phyloP scores from a whole-genome alignment of 2,797 vertebrate genomes.

The Silurus lanzhouensis region DNA sequence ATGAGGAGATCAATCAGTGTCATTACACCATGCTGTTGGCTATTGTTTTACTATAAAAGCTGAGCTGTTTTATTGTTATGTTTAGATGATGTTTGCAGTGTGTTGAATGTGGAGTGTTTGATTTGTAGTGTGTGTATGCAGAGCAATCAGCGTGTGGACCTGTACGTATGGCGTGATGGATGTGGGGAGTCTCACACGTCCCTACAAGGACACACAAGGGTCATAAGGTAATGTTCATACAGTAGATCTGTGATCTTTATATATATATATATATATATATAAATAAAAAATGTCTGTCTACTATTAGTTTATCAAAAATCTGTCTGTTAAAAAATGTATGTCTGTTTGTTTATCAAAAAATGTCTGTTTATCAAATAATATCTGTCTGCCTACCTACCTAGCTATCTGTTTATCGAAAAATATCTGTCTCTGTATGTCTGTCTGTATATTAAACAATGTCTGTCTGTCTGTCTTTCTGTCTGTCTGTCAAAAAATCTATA shows the following conservation, averaged over 20 bases:
- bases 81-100: background rate
- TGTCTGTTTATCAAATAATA: too few species aligned
- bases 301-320: too few species aligned
- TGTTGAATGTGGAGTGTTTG: background rate
- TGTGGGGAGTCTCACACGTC: slow-evolving; percentile 87
- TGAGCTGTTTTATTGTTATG: background rate
- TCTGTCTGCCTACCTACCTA: too few species aligned
- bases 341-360: too few species aligned
- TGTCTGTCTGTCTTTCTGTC: too few species aligned
- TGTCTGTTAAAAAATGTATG: too few species aligned
- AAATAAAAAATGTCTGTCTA: too few species aligned
- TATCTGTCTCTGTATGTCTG: too few species aligned
- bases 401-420: too few species aligned
- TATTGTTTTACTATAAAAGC: background rate
- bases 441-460: too few species aligned
- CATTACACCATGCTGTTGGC: background rate
- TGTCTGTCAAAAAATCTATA: too few species aligned
- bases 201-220: slow-evolving; percentile 92
- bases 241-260: background rate
- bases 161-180: slow-evolving; percentile 94
- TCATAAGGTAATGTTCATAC: slow-evolving; percentile 84
- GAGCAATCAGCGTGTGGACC: slow-evolving; percentile 95
- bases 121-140: slow-evolving; percentile 65
- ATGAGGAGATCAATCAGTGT: too few species aligned
- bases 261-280: background rate